A percentile compares a stretch with the other conserved stretches of the same genome.
Conservation (phyloP, 2,797 vertebrate genomes). For the Poeciliopsis gracilis region DNA sequence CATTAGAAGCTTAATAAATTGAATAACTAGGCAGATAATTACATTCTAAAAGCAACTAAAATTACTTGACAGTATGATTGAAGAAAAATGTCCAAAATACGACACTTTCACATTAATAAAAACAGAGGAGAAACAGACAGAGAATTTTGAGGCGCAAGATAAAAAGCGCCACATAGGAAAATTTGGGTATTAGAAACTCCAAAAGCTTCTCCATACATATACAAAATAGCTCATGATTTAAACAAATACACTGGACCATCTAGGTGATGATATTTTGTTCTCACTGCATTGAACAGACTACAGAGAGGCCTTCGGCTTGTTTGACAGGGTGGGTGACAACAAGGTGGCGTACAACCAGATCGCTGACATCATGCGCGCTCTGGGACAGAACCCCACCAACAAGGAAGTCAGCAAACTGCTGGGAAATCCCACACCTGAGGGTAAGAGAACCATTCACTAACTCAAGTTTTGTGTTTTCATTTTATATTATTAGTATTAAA, state of each 20-base stretch:
- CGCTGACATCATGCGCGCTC: slow-evolving; percentile 94
- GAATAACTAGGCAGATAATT: not conserved
- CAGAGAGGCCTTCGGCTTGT: slow-evolving; percentile 98
- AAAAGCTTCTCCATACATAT: not conserved
- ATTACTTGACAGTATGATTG: not conserved
- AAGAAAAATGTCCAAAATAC: not conserved
- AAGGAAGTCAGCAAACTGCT: slow-evolving; percentile 90
- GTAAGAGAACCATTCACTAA: slow-evolving; percentile 68
- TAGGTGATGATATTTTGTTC: not conserved
- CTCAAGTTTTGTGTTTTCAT: not conserved
- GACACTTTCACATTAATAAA: not conserved
- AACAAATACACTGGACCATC: not conserved
- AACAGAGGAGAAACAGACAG: too few relatives aligned
- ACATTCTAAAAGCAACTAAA: not conserved
- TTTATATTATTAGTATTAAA: not conserved
- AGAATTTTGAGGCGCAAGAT: not conserved
- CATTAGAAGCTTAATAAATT: not conserved
- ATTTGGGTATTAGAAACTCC: not conserved
- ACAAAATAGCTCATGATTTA: not conserved
- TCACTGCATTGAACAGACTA: slow-evolving; percentile 84
- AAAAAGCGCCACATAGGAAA: not conserved
- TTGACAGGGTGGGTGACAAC: slow-evolving; percentile 95
- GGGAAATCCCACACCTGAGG: slow-evolving; percentile 89
- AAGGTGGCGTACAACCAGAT: slow-evolving; percentile 94
- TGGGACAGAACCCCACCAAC: slow-evolving; percentile 99